These are phyloP conservation scores for Anseranas semipalmata DNA, from an alignment of 2,113 vertebrate genomes.

Conservation along the genomic window DNA sequence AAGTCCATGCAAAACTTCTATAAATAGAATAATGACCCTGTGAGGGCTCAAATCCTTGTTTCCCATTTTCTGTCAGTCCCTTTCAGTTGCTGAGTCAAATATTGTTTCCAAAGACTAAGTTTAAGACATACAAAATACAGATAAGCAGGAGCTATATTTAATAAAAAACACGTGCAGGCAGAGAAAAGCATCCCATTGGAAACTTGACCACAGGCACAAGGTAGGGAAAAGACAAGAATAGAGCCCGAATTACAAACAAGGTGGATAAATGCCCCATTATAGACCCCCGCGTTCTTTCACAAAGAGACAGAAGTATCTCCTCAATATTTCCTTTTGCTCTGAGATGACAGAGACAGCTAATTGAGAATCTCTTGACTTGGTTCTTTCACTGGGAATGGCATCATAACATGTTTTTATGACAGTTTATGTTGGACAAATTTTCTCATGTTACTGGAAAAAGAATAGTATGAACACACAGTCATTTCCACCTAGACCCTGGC, in stretches of 20 bases:
- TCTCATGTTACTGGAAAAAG: conserved; percentile 57
- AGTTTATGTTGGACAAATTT: conserved; percentile 38
- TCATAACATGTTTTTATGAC: background rate
- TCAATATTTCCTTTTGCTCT: background rate
- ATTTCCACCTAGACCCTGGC: conserved; percentile 34
- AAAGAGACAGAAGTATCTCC: background rate
- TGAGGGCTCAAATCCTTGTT: background rate
- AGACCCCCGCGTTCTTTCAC: background rate
- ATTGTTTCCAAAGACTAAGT: background rate
- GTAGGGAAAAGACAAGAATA: background rate
- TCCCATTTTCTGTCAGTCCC: background rate
- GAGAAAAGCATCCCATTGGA: background rate
- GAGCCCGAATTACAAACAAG: background rate
- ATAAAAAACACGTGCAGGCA: background rate
- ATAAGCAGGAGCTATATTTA: background rate
- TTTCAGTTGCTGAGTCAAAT: background rate
- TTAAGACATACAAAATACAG: background rate
- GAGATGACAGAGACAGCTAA: background rate
- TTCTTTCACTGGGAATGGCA: background rate
- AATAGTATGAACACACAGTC: background rate
- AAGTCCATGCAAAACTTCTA: background rate
- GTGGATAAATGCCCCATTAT: background rate
- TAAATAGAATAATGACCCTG: background rate
- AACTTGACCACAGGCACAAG: background rate
- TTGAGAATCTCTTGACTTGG: background rate